These are phyloP conservation scores for Montipora foliosa DNA, from an alignment of 64 coral and sea anemone species.

Conservation along the genomic window DNA sequence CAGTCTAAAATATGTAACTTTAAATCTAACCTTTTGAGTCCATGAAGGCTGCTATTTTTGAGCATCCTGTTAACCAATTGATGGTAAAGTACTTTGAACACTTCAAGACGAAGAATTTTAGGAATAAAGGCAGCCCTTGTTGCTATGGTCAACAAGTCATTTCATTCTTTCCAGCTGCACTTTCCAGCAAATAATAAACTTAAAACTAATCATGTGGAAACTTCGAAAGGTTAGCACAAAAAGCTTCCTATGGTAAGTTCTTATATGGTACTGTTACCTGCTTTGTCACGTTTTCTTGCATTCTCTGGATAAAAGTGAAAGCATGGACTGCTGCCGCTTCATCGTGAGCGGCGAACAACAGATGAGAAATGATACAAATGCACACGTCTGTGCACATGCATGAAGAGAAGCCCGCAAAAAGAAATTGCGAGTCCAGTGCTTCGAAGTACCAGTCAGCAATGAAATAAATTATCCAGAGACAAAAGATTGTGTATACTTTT, in stretches of 20 bases:
- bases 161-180: not conserved
- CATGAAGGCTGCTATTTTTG: not conserved
- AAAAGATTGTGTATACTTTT: constrained; percentile 13
- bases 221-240: not conserved
- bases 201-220: not conserved
- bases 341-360: not conserved
- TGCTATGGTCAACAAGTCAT: not conserved
- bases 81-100: not conserved
- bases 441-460: constrained; percentile 3
- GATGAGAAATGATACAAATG: not conserved
- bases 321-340: not conserved
- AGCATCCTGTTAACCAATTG: not conserved
- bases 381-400: not conserved
- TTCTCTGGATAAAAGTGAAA: constrained; percentile 5
- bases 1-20: not conserved
- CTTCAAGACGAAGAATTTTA: not conserved
- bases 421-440: not conserved
- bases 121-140: not conserved
- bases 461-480: not conserved
- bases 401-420: not conserved
- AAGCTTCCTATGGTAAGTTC: constrained; percentile 15
- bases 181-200: not conserved
- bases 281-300: constrained; percentile 1
- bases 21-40: constrained; percentile 4
- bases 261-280: not conserved